Evolutionary conservation across 1,140 invertebrate genomes (phyloP), one percentile per base, ranked within the genome.

Genomic region (Atta texana): DNA sequence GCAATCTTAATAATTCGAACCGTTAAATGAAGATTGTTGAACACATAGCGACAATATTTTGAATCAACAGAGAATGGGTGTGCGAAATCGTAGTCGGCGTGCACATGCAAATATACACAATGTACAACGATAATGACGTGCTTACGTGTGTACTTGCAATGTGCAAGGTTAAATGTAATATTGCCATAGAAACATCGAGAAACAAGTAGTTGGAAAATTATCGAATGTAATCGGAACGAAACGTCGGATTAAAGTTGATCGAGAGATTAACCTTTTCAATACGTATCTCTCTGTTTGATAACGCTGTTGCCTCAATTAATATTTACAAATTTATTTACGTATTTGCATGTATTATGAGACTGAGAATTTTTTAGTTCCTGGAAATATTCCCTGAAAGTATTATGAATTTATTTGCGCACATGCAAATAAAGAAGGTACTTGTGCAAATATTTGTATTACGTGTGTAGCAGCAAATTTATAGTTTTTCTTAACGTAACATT

Each of bases 1-100:
- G 64, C 76, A 82, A 86, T 82, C 76, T 80, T 80, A 81, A 86
- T 86, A 80, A 81, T 86, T 81, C 66, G 51, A 51, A 86, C 78
- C 66, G 77, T 69, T 86, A 81, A 86, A 86, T 72, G 76, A 80
- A 71, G 76, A 82, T 86, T 86, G 63, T 68, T 59, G 55, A 71
- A 63, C 34, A 63, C 64, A 82, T 63, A 85, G 74, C 63, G 82
- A 85, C 82, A 85, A 85, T 85, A 85, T 78, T 85, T 85, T 85
- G 82, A 76, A 78, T 68, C 82, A 85, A 76, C 72, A 76, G 61
- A 78, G 75, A 49, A 39, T 53, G 75, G 34, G 78, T 64, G 49
- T 85, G 74, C 34, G 51, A 78, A 64, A 66, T 76, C 71, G 81
- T 84, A 78, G 82, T 76, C 72, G 74, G 44, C 49, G 8, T 10